A percentile compares a stretch with the other conserved stretches of the same genome.
Evolutionary conservation across 2,888 invertebrate species (phyloP).

Genomic region (Scaeva pyrastri): DNA sequence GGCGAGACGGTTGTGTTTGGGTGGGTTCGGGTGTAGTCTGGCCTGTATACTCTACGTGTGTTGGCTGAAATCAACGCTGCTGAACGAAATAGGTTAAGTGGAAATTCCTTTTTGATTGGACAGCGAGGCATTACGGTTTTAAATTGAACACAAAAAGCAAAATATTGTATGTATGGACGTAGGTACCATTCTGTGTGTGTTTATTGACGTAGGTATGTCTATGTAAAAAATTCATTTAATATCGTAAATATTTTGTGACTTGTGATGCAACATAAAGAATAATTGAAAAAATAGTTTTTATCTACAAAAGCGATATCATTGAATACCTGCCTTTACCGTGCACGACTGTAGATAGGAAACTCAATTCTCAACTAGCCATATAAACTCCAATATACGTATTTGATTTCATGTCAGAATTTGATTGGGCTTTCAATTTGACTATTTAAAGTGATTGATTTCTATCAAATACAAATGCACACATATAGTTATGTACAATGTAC

Average conservation of each 20-base stretch:
- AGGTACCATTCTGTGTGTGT: too few species aligned
- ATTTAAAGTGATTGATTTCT: slow-evolving; percentile 12
- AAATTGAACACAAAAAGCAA: background rate
- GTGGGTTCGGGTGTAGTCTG: background rate
- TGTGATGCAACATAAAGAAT: background rate
- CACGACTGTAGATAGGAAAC: too few species aligned
- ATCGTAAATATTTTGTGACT: slow-evolving; percentile 22
- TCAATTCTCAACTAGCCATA: too few species aligned
- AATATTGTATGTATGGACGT: background rate
- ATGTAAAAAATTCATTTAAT: slow-evolving; percentile 34
- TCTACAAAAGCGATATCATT: background rate
- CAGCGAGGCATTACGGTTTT: slow-evolving; percentile 24
- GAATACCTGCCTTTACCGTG: too few species aligned
- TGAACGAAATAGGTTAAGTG: slow-evolving; percentile 56
- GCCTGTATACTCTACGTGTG: background rate
- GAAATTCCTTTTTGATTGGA: slow-evolving; percentile 45
- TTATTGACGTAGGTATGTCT: slow-evolving; percentile 7
- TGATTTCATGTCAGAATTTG: background rate
- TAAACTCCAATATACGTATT: too few species aligned
- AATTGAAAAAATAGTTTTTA: slow-evolving; percentile 1
- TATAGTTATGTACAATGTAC: too few species aligned
- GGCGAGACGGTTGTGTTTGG: background rate
- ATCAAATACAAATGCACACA: background rate
- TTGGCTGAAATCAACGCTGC: slow-evolving; percentile 34
- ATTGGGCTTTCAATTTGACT: slow-evolving; percentile 5